Evolutionary conservation across 2,113 vertebrate genomes (phyloP), one percentile per base, ranked within the genome.

Genomic region (Cervus canadensis): DNA sequence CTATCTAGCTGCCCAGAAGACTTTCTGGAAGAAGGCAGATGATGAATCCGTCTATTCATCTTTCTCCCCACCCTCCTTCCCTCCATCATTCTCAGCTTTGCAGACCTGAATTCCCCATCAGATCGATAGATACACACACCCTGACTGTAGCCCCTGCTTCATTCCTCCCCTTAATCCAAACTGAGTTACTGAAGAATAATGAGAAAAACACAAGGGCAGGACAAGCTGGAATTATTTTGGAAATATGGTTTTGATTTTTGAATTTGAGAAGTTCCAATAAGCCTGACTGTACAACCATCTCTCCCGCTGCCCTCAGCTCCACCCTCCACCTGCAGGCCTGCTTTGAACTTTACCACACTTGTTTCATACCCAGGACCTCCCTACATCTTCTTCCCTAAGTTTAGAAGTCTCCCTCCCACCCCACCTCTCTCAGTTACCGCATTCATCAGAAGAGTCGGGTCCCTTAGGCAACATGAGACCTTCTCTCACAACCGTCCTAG

Each of bases 231-330:
- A 74, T 87, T 54, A 74, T 67, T 90, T 26, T 60, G 59, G 56
- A 60, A 89, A 71, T 2, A 12, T 3, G 11, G 26, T 43, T n/a
- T 89, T 23, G 23, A 1, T 78, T 33, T 88, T 89, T 59, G 50
- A 50, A 71, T 92, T 64, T 64, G 52, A 78, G 71, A 48, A 71
- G 33, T 15, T 83, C 21, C 21, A 13, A 3, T 25, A 25, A 36
- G 50, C 40, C 33, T 50, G 2, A 6, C 14, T 12, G 12, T 26
- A 26, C 17, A 1, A 12, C 7, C 12, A 79, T 12, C 83, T 12
- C 50, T 40, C 26, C 48, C 36, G 3, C 26, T 50, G 40, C 26
- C 21, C 45, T 23, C 0, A 0, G 1, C 33, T 50, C 52, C 5
- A 4, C 21, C 30, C 26, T 12, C 33, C n/a, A 30, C 28, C 12